These are phyloP conservation scores for Marisa cornuarietis DNA, from an alignment of 1,140 invertebrate genomes.

Conservation along the genomic window DNA sequence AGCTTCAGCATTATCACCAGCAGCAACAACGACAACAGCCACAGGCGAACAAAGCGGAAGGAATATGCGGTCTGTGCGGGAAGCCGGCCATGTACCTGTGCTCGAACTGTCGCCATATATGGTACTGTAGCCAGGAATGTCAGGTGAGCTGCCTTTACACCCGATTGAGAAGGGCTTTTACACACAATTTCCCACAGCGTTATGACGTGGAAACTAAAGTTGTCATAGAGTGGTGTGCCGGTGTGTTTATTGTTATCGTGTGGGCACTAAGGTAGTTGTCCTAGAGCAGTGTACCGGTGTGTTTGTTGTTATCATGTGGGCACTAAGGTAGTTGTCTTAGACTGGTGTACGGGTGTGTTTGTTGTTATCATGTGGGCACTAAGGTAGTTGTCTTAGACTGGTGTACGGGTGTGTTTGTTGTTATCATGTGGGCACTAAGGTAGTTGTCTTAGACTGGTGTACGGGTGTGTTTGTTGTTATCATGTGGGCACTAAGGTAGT, in stretches of 20 bases:
- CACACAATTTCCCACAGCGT: too few species aligned
- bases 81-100: constrained; percentile 30
- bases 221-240: not conserved
- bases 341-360: too few species aligned
- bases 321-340: too few species aligned
- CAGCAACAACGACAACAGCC: constrained; percentile 22
- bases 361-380: too few species aligned
- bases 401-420: not conserved
- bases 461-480: not conserved
- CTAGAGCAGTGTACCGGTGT: not conserved
- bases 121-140: constrained; percentile 35
- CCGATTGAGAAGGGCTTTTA: not conserved
- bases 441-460: not conserved
- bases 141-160: constrained; percentile 21
- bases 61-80: constrained; percentile 30
- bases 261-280: not conserved
- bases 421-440: not conserved
- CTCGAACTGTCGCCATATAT: constrained; percentile 29
- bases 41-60: not conserved
- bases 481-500: not conserved
- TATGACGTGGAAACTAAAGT: too few species aligned
- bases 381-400: too few species aligned
- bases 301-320: not conserved
- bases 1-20: constrained; percentile 14
- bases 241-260: not conserved